phyloP scores from a whole-genome alignment of 2,888 invertebrate species.

The Stegophylla sp. region DNA sequence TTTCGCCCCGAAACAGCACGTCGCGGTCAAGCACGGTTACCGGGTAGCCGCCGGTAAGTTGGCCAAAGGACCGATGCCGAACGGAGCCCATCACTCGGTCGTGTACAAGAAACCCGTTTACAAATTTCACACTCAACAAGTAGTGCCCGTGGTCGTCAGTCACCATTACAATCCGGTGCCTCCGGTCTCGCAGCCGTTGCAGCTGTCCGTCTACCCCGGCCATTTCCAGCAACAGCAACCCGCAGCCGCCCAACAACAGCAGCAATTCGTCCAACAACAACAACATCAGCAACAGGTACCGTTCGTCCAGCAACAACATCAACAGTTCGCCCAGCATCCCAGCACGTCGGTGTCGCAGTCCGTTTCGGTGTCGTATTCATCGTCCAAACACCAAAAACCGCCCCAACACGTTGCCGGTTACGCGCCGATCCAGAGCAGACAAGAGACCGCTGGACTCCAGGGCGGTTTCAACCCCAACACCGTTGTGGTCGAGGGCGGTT shows the following conservation, averaged over 20 bases:
- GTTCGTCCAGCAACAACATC: background rate
- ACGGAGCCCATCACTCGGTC: constrained; percentile 54
- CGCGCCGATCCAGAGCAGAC: constrained; percentile 23
- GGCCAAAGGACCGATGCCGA: constrained; percentile 37
- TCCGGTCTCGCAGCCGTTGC: background rate
- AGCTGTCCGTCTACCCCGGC: background rate
- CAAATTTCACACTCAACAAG: constrained; percentile 1
- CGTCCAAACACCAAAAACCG: constrained; percentile 29
- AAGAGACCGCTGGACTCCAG: constrained; percentile 3
- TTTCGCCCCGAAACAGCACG: constrained; percentile 57
- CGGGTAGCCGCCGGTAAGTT: constrained; percentile 17
- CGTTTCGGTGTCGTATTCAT: constrained; percentile 62
- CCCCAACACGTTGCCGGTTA: constrained; percentile 8
- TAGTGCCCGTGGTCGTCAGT: background rate
- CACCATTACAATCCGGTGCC: constrained; percentile 13
- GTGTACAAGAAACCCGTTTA: constrained; percentile 60
- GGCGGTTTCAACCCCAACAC: constrained; percentile 79
- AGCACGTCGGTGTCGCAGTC: constrained; percentile 48
- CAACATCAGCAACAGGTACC: no score
- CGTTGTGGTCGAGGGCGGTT: constrained; percentile 83
- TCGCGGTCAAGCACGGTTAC: constrained; percentile 60
- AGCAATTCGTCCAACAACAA: background rate
- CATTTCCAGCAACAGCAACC: background rate
- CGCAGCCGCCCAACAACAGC: background rate
- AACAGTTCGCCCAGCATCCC: background rate